Evolutionary conservation across 2,113 vertebrate species (phyloP), one percentile per base, ranked within the genome.

Genomic region (Numenius arquata): DNA sequence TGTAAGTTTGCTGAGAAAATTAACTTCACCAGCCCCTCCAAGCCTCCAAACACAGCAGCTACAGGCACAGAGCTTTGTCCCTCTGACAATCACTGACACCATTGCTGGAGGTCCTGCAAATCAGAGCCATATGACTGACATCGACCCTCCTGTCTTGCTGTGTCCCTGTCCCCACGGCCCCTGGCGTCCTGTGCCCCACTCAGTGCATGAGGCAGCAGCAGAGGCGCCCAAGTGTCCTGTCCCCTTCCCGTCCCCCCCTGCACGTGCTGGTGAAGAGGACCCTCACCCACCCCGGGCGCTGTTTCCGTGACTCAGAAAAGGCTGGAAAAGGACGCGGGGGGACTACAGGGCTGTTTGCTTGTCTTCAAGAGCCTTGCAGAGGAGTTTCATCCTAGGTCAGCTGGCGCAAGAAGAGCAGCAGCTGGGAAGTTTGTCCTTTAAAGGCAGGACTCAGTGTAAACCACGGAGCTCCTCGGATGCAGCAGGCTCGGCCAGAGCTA

Each of bases 341-440:
- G 78, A 29, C 47, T 23, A 61, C 40, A 50, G 63, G 16, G 32
- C 30, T 94, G 55, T 70, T 91, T 74, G 43, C 38, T 85, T 68
- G 43, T 36, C 17, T 62, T 70, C 43, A 53, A 66, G 67, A 85
- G n/a, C 45, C 52, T 86, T 0, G 0, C 36, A 56, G 84, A 73
- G 36, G 67, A 91, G 56, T 80, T 90, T 43, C 36, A 40, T 75
- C 72, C 85, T 52, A 50, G 81, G 72, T 62, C 67, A 91, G 59
- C 20, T 76, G 40, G 26, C 10, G 4, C 61, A 88, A 47, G 68
- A 75, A 78, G 30, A 45, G 32, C 38, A 83, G 59, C 47, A 90
- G 43, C 76, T 71, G 29, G 30, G n/a, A 86, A 75, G n/a, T 62
- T 83, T 96, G 66, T 78, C 52, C 89, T 94, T 93, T 90, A 95